phyloP scores from a whole-genome alignment of 1,140 invertebrate species.

The Drosophila suzukii region DNA sequence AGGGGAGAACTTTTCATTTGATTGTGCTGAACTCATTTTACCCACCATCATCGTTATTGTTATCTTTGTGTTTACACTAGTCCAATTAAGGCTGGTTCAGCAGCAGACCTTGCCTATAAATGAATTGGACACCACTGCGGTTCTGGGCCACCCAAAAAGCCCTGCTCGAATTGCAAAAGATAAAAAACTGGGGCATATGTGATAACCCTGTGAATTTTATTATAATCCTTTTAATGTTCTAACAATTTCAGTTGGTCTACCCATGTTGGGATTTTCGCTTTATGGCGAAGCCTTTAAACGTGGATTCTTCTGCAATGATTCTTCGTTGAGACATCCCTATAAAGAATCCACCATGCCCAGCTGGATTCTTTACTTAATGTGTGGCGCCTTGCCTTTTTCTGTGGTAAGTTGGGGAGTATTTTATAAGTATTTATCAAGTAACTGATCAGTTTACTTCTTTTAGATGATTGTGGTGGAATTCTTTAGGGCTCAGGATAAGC shows the following conservation, averaged over 20 bases:
- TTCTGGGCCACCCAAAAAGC: slow-evolving; percentile 39
- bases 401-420: slow-evolving; percentile 87
- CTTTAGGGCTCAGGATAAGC: slow-evolving; percentile 60
- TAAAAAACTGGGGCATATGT: neutral
- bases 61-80: slow-evolving; percentile 62
- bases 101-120: slow-evolving; percentile 59
- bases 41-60: slow-evolving; percentile 30
- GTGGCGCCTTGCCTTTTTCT: slow-evolving; percentile 89
- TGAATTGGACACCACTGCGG: slow-evolving; percentile 57
- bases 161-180: neutral
- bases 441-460: neutral
- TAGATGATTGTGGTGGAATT: slow-evolving; percentile 76
- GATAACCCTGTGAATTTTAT: neutral
- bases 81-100: slow-evolving; percentile 74
- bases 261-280: slow-evolving; percentile 89
- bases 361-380: slow-evolving; percentile 90
- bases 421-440: no score
- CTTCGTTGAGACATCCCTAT: slow-evolving; percentile 94
- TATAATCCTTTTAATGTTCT: neutral
- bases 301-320: slow-evolving; percentile 98
- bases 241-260: slow-evolving; percentile 88
- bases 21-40: slow-evolving; percentile 51
- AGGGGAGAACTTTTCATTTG: slow-evolving; percentile 31
- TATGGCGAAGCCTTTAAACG: slow-evolving; percentile 92
- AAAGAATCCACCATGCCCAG: slow-evolving; percentile 92